Evolutionary conservation across 2,113 vertebrate species (phyloP), one percentile per base, ranked within the genome.

Genomic region (Bubo scandiacus): DNA sequence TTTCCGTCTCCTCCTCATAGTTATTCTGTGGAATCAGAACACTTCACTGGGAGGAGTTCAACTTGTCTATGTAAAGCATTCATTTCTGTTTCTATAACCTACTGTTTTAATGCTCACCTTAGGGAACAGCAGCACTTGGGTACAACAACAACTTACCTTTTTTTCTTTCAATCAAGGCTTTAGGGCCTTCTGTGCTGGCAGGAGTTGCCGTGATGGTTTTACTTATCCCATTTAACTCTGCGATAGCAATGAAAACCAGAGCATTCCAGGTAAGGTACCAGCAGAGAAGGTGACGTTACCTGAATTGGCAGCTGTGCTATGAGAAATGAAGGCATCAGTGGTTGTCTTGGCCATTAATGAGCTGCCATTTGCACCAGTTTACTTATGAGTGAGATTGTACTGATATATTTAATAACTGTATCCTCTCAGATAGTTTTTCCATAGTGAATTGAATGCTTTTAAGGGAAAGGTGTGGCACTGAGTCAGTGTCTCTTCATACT

Each of bases 131-230:
- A 67, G 61, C 36, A 14, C 49, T 67, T 5, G 2, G 11, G 17
- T 79, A 42, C 42, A 85, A 32, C 36, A 81, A 34, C 40, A 70
- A 63, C 86, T 94, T 73, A 23, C 25, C 22, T 26, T 87, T 79
- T 75, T 78, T 72, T 78, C 52, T 88, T 94, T 77, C 57, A 62
- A 74, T 74, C 96, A 97, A 99, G 99, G 96, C 97, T 97, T 98
- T 99, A 51, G 99, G 99, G 36, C 98, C 99, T 3, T 99, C 99
- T 7, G 97, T 99, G 29, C 96, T 99, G 88, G 99, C 99, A 34
- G 99, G 99, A 32, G 98, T 99, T 15, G 99, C 99, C 5, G 97
- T 99, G 81, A 99, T 99, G 98, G 75, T 99, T 92, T 98, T 99
- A 90, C 97, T 99, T 65, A 99, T 99, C 82, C 99, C 99, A 2